A percentile compares a stretch with the other conserved stretches of the same genome.
Evolutionary conservation across 1,140 invertebrate species (phyloP).

Genomic region (Drosophila kohkoa): DNA sequence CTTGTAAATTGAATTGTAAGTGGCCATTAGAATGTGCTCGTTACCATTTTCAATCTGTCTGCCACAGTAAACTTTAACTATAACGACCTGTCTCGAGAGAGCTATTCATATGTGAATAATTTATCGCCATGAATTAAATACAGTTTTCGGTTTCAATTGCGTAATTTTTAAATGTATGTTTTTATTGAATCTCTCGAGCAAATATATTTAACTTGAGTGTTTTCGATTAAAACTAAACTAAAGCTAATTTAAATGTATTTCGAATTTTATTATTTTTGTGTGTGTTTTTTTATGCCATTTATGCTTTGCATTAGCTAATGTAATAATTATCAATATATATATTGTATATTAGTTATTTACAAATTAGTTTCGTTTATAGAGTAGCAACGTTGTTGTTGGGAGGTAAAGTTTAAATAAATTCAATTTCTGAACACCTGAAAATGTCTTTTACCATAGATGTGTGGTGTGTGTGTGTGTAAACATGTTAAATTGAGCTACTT

Average conservation of each 20-base stretch:
- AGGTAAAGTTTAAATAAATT: constrained; percentile 58
- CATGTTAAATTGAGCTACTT: constrained; percentile 72
- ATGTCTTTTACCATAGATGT: constrained; percentile 69
- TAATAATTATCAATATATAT: constrained; percentile 28
- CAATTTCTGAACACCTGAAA: constrained; percentile 74
- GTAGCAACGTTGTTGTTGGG: constrained; percentile 27
- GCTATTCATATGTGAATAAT: constrained; percentile 40
- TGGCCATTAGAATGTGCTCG: constrained; percentile 56
- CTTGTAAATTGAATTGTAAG: constrained; percentile 71
- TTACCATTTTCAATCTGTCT: constrained; percentile 59
- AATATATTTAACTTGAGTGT: constrained; percentile 43
- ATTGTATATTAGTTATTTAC: constrained; percentile 44
- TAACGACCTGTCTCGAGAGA: constrained; percentile 36
- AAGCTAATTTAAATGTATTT: constrained; percentile 33
- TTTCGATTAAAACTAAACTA: constrained; percentile 36
- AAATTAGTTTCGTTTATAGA: constrained; percentile 27
- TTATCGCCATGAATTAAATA: constrained; percentile 23
- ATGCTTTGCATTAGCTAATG: constrained; percentile 66
- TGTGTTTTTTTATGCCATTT: constrained; percentile 30
- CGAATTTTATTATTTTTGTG: constrained; percentile 13
- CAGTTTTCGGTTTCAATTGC: constrained; percentile 22
- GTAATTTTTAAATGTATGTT: constrained; percentile 20
- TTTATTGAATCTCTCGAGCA: constrained; percentile 49
- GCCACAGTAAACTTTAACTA: constrained; percentile 41
- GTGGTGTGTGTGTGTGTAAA: constrained; percentile 31